These are phyloP conservation scores for Philonicus albiceps DNA, from an alignment of 2,888 invertebrate genomes.

Conservation along the genomic window DNA sequence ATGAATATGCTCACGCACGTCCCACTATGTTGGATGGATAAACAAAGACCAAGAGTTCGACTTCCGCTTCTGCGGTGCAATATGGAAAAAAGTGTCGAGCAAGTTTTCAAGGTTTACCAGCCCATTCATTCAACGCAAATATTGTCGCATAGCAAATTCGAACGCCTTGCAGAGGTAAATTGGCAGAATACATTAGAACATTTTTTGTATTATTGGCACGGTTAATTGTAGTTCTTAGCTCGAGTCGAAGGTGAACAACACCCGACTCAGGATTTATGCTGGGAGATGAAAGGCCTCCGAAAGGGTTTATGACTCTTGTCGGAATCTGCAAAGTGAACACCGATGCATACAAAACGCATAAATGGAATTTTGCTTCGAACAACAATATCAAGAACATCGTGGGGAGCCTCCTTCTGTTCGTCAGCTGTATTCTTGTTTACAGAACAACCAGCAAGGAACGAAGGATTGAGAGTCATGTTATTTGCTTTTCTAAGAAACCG, in stretches of 20 bases:
- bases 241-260: neutral
- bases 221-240: neutral
- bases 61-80: neutral
- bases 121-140: neutral
- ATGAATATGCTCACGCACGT: neutral
- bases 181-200: neutral
- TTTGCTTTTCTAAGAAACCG: neutral
- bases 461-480: neutral
- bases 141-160: neutral
- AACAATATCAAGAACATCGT: neutral
- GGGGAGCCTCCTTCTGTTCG: neutral
- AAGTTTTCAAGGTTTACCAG: neutral
- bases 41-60: neutral
- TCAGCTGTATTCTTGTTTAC: neutral
- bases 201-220: neutral
- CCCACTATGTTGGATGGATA: neutral
- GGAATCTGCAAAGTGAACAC: neutral
- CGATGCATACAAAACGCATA: neutral
- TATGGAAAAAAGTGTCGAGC: neutral
- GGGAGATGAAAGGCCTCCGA: neutral
- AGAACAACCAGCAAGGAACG: neutral
- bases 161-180: neutral
- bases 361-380: neutral
- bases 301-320: neutral
- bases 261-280: neutral